Conservation (phyloP, 2,797 vertebrate species). For the Dicrostonyx torquatus region DNA sequence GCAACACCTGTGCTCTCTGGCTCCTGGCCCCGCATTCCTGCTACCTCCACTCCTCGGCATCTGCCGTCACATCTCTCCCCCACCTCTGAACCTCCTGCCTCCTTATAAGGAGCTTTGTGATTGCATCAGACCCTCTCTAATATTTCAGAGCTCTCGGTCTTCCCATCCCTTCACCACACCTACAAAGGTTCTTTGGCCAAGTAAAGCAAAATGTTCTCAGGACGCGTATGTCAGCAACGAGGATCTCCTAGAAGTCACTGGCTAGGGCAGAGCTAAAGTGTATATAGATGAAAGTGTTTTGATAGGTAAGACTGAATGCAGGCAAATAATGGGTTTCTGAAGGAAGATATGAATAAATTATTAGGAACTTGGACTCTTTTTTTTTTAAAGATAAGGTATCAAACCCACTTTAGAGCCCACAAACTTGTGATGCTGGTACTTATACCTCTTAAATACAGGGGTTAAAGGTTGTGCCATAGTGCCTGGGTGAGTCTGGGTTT, state of each 20-base stretch:
- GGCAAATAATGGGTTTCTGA: background rate
- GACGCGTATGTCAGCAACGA: background rate
- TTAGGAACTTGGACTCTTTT: background rate
- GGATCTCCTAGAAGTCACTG: background rate
- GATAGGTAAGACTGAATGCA: background rate
- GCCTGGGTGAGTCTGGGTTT: background rate
- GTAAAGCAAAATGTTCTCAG: background rate
- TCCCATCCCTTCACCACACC: background rate
- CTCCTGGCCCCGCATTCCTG: background rate
- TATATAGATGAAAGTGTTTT: background rate
- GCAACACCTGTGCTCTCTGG: background rate
- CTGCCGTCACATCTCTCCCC: background rate
- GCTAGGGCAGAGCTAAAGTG: background rate
- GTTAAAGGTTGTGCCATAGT: background rate
- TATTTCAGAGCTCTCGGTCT: background rate
- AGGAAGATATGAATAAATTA: background rate
- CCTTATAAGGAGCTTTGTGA: background rate
- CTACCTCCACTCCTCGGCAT: background rate
- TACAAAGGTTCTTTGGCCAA: background rate
- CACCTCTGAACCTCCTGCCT: background rate
- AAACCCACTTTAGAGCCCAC: background rate
- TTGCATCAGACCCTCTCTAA: background rate
- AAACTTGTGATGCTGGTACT: background rate
- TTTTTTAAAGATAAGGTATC: background rate
- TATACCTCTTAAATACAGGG: background rate